Base-by-base conservation (phyloP, 2,888 invertebrate genomes). In the Torymus aiolomorphi region DNA sequence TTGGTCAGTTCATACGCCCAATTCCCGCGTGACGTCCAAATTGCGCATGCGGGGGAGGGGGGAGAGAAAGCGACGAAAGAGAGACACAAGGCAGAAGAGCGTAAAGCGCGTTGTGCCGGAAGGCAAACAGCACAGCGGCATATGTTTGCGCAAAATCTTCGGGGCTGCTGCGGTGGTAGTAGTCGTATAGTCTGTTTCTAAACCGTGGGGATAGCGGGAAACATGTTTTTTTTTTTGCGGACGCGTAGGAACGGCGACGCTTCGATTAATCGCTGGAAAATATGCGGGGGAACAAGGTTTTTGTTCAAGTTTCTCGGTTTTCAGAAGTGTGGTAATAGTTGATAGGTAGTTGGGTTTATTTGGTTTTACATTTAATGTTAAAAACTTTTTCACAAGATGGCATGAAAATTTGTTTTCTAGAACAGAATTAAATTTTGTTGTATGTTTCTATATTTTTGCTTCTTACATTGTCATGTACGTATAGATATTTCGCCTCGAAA, bases 121-220 rank as follows among this genome's bases (percentile, higher is more conserved):
- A 86, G 85, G 87, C 87, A 89, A 89, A 89, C 89, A 89, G 89
- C 89, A 89, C 87, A 8, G 42, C 87, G 87, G 86, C 89, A 88
- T 89, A 89, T 89, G 89, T 84, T 86, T 84, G 84, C 83, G 85
- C 84, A 86, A 88, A 87, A 87, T 84, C 84, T 18, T 71, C 59
- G 16, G 8, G 8, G 24, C 31, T 8, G 14, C 10, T 49, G 14
- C 4, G 11, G 8, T 4, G 13, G 20, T 14, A 8, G 42, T 42
- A 42, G 2, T 16, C 2, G 8, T 18, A 12, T 57, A 31, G 12
- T 77, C n/a, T 31, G 54, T 49, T 71, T 67, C 72, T 73, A 72
- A 66, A 72, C 56, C 63, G 75, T 42, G 42, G 42, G 42, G 42
- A 42, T 42, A 42, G 42, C 42, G 5, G 8, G 42, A 42, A 42